phyloP scores from a whole-genome alignment of 2,113 vertebrate species.

The Carlito syrichta region DNA sequence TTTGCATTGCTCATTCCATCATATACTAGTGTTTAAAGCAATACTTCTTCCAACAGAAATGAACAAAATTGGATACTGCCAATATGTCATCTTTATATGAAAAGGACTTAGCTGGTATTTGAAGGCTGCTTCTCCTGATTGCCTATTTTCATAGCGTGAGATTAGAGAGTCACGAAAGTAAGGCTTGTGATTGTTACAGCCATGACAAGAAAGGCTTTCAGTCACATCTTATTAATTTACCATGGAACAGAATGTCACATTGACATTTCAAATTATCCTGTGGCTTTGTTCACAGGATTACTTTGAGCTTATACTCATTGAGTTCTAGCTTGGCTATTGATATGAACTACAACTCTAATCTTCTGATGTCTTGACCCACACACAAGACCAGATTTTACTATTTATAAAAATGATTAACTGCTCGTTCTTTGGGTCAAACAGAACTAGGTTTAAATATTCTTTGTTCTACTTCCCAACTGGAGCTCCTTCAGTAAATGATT shows the following conservation, averaged over 20 bases:
- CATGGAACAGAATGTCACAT: conserved; percentile 82
- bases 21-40: conserved; percentile 61
- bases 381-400: conserved; percentile 40
- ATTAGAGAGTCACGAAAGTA: conserved; percentile 61
- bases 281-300: conserved; percentile 78
- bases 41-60: conserved; percentile 59
- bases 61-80: conserved; percentile 72
- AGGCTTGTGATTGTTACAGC: conserved; percentile 77
- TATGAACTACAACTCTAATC: conserved; percentile 65
- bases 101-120: conserved; percentile 72
- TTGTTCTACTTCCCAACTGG: not conserved
- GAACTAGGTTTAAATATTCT: not conserved
- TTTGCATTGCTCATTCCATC: conserved; percentile 37
- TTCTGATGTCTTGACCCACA: conserved; percentile 25
- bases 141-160: conserved; percentile 76
- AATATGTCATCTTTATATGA: conserved; percentile 73
- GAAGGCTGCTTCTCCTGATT: conserved; percentile 77
- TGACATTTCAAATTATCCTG: conserved; percentile 86
- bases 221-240: conserved; percentile 85
- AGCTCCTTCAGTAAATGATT: not conserved
- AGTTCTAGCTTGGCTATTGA: conserved; percentile 73
- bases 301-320: conserved; percentile 75
- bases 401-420: conserved; percentile 66
- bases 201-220: conserved; percentile 79
- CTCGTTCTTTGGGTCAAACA: not conserved